A percentile compares a stretch with the other conserved stretches of the same genome.
These are phyloP conservation scores for Euthynnus affinis DNA, from an alignment of 2,797 vertebrate species.

Conservation along the genomic window DNA sequence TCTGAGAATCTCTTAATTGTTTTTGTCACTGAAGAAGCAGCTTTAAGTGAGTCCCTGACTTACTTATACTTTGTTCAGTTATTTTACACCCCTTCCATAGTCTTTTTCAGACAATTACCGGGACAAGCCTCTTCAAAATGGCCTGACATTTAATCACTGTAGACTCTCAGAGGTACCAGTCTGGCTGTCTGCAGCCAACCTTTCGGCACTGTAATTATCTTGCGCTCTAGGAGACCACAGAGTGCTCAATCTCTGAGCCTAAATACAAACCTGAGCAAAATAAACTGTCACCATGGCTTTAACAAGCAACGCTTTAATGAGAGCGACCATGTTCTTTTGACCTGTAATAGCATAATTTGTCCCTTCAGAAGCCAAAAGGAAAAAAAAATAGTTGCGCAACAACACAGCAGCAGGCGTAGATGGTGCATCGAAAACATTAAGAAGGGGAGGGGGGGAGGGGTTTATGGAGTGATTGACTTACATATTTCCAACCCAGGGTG, in stretches of 20 bases:
- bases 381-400: neutral
- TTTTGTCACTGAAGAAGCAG: conserved; percentile 39
- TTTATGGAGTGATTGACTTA: conserved; percentile 77
- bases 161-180: conserved; percentile 68
- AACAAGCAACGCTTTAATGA: conserved; percentile 48
- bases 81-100: conserved; percentile 56
- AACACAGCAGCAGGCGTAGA: neutral
- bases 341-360: conserved; percentile 31
- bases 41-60: conserved; percentile 50
- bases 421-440: neutral
- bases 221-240: conserved; percentile 41
- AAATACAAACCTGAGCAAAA: conserved; percentile 43
- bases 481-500: conserved; percentile 99
- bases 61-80: conserved; percentile 42
- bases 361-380: conserved; percentile 17
- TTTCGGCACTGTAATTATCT: conserved; percentile 70
- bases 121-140: conserved; percentile 67
- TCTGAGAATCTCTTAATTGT: conserved; percentile 44
- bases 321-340: conserved; percentile 36
- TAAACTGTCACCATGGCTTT: conserved; percentile 43
- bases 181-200: conserved; percentile 67
- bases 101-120: conserved; percentile 67
- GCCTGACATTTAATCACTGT: conserved; percentile 77
- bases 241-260: conserved; percentile 38
- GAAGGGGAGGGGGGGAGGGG: rapidly evolving